Base-by-base conservation (phyloP, 2,113 vertebrate species). In the Ceuthmochares aereus region DNA sequence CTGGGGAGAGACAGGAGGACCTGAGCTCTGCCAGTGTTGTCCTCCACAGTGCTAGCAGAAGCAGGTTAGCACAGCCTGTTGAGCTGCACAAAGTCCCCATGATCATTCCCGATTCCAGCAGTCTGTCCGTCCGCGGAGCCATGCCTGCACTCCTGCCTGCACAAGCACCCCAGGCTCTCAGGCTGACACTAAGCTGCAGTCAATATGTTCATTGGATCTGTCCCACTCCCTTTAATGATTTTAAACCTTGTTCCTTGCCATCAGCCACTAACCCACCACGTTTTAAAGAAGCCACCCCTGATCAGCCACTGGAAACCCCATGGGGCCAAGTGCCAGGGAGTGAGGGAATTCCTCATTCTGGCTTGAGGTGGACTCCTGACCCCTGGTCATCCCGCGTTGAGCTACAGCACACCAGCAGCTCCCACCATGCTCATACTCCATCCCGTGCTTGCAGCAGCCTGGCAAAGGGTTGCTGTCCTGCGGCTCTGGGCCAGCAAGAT, bases 371-470 rank as follows among this genome's bases (percentile, higher is more conserved):
- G 63, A 25, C 52, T 81, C 68, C 26, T 37, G 85, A 51, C 54
- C 42, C 51, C 32, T 9, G n/a, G n/a, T n/a, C n/a, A n/a, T n/a
- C n/a, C 9, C 4, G 2, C 3, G 4, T 75, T 83, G 78, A 64
- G 62, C 68, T 81, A 51, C 6, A 5, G 58, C 30, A 36, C 12
- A 0, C 9, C 1, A 0, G 19, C 12, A 0, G 68, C 59, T 43
- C 64, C 27, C 1, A 29, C 29, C 17, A 7, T 6, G 2, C 52
- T 51, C 8, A 7, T 7, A 16, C 37, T 47, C 60, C 6, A 2
- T 34, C 81, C 42, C 19, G 3, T 2, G 7, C 59, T 82, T 42
- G 32, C 9, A 3, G 64, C 37, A 43, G 70, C 79, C 36, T 6
- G 4, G 37, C 23, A 51, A 7, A 9, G 10, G 7, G 23, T 52